Evolutionary conservation across 2,113 vertebrate genomes (phyloP).

Genomic region (Chaetorhynchus papuensis): DNA sequence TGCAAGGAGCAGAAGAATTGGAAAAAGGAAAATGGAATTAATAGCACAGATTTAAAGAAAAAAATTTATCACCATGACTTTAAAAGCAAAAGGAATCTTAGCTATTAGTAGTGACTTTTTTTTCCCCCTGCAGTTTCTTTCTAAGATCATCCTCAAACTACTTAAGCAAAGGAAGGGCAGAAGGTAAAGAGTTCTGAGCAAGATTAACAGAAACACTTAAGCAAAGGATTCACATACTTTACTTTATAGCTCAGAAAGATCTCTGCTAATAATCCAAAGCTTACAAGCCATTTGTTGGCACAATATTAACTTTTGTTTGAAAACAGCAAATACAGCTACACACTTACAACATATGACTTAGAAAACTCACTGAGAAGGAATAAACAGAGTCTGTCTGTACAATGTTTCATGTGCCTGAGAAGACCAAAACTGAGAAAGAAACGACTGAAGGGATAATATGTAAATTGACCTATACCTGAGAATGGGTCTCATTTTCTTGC

Average conservation of each 20-base stretch:
- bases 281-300: background rate
- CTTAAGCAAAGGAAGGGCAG: background rate
- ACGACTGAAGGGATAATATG: background rate
- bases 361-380: background rate
- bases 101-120: background rate
- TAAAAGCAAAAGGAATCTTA: background rate
- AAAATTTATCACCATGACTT: background rate
- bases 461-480: slow-evolving; percentile 77
- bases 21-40: background rate
- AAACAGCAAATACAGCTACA: background rate
- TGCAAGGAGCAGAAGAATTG: background rate
- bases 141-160: background rate
- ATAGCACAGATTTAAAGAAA: background rate
- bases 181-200: background rate
- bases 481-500: slow-evolving; percentile 91
- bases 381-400: background rate
- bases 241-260: background rate
- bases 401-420: background rate
- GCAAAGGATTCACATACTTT: background rate
- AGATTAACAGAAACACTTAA: background rate
- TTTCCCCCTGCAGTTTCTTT: background rate
- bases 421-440: background rate
- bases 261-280: background rate
- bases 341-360: background rate
- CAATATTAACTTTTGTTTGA: background rate